Evolutionary conservation across 2,888 invertebrate genomes (phyloP), one percentile per base, ranked within the genome.

Genomic region (Leptinotarsa haldemani): DNA sequence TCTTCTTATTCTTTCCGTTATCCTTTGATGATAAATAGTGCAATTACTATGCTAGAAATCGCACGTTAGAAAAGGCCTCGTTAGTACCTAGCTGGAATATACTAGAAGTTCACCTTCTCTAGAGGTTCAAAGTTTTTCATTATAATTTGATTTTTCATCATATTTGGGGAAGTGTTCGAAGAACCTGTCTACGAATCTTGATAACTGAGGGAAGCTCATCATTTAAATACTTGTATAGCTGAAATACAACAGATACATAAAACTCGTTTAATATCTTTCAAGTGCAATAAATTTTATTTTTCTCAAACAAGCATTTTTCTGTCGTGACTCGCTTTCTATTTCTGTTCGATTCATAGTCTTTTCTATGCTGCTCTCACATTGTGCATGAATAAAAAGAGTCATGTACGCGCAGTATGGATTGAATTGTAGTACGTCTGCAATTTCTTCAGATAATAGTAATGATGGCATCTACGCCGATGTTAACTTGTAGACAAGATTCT

Each of bases 231-330:
- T n/a, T 16, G n/a, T 50, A 52, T 50, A 5, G 25, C 50, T 13
- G 12, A 66, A 13, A 18, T 18, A 65, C 48, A 4, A 50, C 22
- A 22, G 50, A 25, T 22, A 48, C 20, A 65, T 48, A 1, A 65
- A 66, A 22, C 65, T 52, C 40, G 52, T 66, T 52, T 66, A 50
- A 52, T 66, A 50, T 22, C 65, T 50, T 56, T 15, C 48, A 66
- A 22, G 65, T 4, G 52, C 50, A 52, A 66, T 66, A 66, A 18
- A 66, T 66, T 66, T 66, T 48, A 50, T 52, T 67, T 67, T 67
- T 53, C 40, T 53, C 40, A 7, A 67, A 53, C 16, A n/a, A 66
- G 18, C n/a, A 61, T 61, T 61, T 61, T 25, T 61, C 30, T 40
- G 5, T 16, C n/a, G 16, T 25, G n/a, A 40, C 61, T 30, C 16